A percentile compares a stretch with the other conserved stretches of the same genome.
Evolutionary conservation across 2,888 invertebrate genomes (phyloP).

Genomic region (Chaitophorus viminalis): DNA sequence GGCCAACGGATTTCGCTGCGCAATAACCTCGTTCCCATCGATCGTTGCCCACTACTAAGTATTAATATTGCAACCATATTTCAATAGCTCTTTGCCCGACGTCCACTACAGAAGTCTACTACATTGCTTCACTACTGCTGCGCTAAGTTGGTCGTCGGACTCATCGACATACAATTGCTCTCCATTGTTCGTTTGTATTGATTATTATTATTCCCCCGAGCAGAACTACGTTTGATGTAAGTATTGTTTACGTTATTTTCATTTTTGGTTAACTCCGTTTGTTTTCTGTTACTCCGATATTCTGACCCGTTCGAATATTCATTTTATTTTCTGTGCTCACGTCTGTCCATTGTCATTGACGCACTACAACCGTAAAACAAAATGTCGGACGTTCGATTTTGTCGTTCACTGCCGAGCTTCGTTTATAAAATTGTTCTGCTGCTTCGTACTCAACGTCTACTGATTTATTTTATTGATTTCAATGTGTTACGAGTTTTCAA

Average conservation of each 20-base stretch:
- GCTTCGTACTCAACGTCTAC: no score
- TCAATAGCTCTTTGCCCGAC: not conserved
- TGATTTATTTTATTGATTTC: not conserved
- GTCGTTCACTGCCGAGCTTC: not conserved
- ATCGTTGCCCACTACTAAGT: not conserved
- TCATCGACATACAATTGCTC: no score
- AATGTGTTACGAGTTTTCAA: conserved; percentile 67
- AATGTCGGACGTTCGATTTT: not conserved
- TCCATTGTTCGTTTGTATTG: not conserved
- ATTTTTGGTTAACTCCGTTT: not conserved
- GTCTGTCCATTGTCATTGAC: not conserved
- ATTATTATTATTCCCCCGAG: conserved; percentile 70
- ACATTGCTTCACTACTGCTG: no score
- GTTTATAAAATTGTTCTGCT: not conserved
- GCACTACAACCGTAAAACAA: not conserved
- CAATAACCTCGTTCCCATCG: not conserved
- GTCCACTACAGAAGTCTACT: no score
- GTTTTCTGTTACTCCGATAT: not conserved
- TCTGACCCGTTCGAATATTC: no score
- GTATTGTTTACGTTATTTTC: not conserved
- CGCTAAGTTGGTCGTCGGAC: not conserved
- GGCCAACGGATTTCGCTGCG: not conserved
- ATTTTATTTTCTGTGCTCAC: no score
- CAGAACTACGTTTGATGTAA: conserved; percentile 72
- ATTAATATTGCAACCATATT: no score